Evolutionary conservation across 2,888 invertebrate species (phyloP), one percentile per base, ranked within the genome.

Genomic region (Hypsopygia costalis): DNA sequence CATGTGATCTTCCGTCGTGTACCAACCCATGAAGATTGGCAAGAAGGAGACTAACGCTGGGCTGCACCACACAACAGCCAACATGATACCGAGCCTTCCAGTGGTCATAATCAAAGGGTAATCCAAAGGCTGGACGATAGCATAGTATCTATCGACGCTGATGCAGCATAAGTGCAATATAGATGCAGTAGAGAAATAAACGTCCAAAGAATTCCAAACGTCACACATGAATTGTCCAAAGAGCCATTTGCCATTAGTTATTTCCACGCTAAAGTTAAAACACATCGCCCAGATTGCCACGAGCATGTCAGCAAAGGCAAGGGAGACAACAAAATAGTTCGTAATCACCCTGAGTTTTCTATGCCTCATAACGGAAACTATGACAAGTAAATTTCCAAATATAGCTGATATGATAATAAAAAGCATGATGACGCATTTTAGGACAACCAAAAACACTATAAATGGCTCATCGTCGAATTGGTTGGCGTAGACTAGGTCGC

Each of bases 201-300:
- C 98, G 76, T 98, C 98, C 55, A 98, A 90, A 1, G 97, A 96
- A 79, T 98, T 98, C 95, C 97, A 98, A 9, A 98, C 95, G 77
- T 98, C 97, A 79, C 98, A 98, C 95, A 97, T 95, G 66, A 95
- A 94, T 61, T 94, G 93, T 0, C 97, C 96, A 62, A 98, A 97
- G 47, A 96, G 76, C 98, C 98, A 98, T 51, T 90, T 91, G 6
- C 94, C 94, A 10, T 95, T 94, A 1, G 95, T 94, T 10, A 97
- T 89, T 74, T 96, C 95, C 21, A 97, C 95, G 66, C 94, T 94
- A 54, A 96, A 96, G 88, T 97, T 97, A 77, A 97, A 97, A 55
- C 96, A 96, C 97, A 97, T 97, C 0, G 97, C 97, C 90, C 96
- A 95, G 22, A 97, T 93, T 0, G 98, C 98, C 0, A 98, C 98